phyloP scores from a whole-genome alignment of 2,888 invertebrate genomes.

The Protophormia terraenovae region DNA sequence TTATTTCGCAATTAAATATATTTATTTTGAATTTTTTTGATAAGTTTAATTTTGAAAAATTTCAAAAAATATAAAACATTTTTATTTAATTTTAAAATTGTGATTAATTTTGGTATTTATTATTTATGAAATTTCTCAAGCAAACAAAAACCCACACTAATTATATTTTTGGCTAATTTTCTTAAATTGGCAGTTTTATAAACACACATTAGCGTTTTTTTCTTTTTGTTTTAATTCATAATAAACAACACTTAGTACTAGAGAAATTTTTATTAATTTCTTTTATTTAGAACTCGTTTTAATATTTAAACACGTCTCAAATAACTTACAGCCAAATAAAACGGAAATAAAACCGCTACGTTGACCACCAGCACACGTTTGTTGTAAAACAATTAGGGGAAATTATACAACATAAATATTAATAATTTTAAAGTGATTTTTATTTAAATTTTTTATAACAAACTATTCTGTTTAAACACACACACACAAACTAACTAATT shows the following conservation, averaged over 20 bases:
- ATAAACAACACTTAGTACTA: too few relatives aligned
- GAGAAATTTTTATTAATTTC: too few relatives aligned
- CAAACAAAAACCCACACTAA: neutral
- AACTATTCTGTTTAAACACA: neutral
- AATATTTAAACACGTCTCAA: slow-evolving; percentile 40
- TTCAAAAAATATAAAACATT: neutral
- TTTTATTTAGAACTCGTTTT: too few relatives aligned
- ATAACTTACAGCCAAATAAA: slow-evolving; percentile 42
- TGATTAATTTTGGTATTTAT: neutral
- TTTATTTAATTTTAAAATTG: neutral
- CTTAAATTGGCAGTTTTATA: neutral
- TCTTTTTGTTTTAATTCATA: neutral
- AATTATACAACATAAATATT: slow-evolving; percentile 3
- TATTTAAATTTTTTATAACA: slow-evolving; percentile 2
- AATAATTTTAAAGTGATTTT: slow-evolving; percentile 15
- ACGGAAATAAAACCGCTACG: neutral
- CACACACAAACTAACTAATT: neutral
- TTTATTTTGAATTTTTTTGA: neutral
- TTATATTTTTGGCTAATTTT: neutral
- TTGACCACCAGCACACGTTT: slow-evolving; percentile 36
- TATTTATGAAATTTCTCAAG: neutral
- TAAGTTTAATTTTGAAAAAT: neutral
- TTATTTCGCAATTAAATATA: neutral
- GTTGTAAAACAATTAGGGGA: neutral
- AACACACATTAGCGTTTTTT: neutral